Evolutionary conservation across 1,140 invertebrate genomes (phyloP), one percentile per base, ranked within the genome.

Genomic region (Eubasilissa regina): DNA sequence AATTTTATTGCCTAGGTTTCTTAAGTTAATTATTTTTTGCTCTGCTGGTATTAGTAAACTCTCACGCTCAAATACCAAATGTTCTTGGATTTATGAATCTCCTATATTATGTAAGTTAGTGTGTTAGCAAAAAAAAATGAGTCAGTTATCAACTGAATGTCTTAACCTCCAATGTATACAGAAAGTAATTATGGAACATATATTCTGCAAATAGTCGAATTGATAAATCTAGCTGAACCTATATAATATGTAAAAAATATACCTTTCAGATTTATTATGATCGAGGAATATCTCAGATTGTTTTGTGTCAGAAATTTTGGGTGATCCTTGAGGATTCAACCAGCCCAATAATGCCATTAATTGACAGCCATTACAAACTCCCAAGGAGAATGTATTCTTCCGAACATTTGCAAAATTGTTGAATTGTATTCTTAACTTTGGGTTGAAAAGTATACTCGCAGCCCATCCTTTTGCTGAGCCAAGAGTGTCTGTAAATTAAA

Each of bases 381-480:
- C 98, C 58, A 99, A 91, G 81, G 97, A 98, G 86, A 99, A 99
- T 0, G 96, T 98, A 85, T 98, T 93, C 3, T 88, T 81, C 19
- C 96, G 91, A 9, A 86, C 84, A 53, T 91, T 86, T 58, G 84
- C 90, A 88, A 98, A 98, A 75, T 90, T 87, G 44, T 92, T 86
- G 58, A 99, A 93, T 84, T 97, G 95, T 7, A 87, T 84, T 75
- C 87, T 87, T 1, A 95, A 84, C 48, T 90, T 90, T 21, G 92
- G 88, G 74, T 92, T 91, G 85, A 96, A 98, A 4, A 95, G 85
- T 13, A 99, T 93, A 83, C 95, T 94, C 0, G 96, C 97, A 3
- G 98, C 97, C 98, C 98, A 99, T 15, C 98, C 98, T 90, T 98
- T 98, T 0, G 97, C 97, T 0, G 97, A 98, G 0, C 98, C 98